Conservation (phyloP, 2,797 vertebrate genomes). For the Novumbra hubbsi region DNA sequence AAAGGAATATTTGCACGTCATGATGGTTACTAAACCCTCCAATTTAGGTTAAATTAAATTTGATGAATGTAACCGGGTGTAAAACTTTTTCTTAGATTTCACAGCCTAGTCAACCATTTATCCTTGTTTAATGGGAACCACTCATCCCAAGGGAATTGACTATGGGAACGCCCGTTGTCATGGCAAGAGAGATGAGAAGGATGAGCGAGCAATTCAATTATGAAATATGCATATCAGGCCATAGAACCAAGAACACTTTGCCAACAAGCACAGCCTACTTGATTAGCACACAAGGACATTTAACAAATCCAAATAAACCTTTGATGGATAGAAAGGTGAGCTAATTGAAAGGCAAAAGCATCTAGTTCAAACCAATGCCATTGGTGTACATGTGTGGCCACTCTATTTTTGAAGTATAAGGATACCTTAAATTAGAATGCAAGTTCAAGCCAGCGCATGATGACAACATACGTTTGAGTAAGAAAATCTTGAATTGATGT, state of each 20-base stretch:
- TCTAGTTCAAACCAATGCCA: slow-evolving; percentile 7
- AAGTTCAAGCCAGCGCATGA: slow-evolving; percentile 15
- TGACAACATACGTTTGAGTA: background rate
- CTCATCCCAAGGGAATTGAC: slow-evolving; percentile 27
- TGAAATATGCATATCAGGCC: slow-evolving; percentile 17
- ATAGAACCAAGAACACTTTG: background rate
- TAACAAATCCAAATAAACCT: slow-evolving; percentile 2
- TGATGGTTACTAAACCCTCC: slow-evolving; percentile 7
- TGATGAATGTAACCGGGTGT: background rate
- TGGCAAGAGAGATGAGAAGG: slow-evolving; percentile 14
- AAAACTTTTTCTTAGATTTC: slow-evolving; percentile 6
- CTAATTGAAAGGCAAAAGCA: background rate
- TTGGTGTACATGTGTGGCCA: slow-evolving; percentile 9
- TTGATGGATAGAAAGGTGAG: background rate
- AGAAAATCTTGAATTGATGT: background rate
- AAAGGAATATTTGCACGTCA: slow-evolving; percentile 32
- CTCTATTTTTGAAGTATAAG: background rate
- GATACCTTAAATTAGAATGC: slow-evolving; percentile 41
- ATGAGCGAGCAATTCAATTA: slow-evolving; percentile 23
- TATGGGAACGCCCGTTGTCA: slow-evolving; percentile 39
- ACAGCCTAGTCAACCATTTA: background rate
- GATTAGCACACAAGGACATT: slow-evolving; percentile 23
- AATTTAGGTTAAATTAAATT: background rate
- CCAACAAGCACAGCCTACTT: slow-evolving; percentile 32
- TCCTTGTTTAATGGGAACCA: background rate